Base-by-base conservation (phyloP, 2,113 vertebrate species). In the Notothenia rossii region DNA sequence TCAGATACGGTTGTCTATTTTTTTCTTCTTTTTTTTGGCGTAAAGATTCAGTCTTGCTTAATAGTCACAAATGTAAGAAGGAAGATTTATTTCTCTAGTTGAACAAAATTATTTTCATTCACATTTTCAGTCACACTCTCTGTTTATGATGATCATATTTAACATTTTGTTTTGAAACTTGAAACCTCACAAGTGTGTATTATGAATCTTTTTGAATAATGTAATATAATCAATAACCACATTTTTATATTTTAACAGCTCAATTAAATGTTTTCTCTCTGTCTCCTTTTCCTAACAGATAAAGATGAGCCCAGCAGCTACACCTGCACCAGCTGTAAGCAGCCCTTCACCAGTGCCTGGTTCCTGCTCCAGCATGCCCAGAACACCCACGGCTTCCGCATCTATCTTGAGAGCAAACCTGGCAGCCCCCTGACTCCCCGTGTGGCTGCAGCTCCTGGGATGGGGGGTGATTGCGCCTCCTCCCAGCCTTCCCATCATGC, bases 271-370 rank as follows among this genome's bases (percentile, higher is more conserved):
- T 79, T 48, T 81, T 80, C n/a, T 84, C 1, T 25, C 14, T 96
- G 94, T 93, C 94, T 90, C 92, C 93, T 33, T 40, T 79, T 43
- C 81, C 94, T 49, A 18, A 87, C 96, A 99, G 98, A 98, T 96
- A 99, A 99, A 96, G 98, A 99, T 79, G 98, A 99, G 96, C 98
- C 98, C 95, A 98, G 97, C 97, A 98, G 96, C 93, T 99, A 98
- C 94, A 99, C 97, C 85, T 99, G 98, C 96, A 99, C 97, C 91
- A 99, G 97, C 92, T 99, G 98, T 95, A 99, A 99, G 96, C 98
- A 99, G 95, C 97, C 98, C 95, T 99, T 99, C 96, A 97, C 95
- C 96, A 98, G 97, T 93, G 98, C 98, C 94, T 99, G 98, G 98
- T 98, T 99, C 95, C 98, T 99, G 94, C 97, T 99, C 92, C 97